Conservation (phyloP, 2,888 invertebrate species). For the Monochamus alternatus region DNA sequence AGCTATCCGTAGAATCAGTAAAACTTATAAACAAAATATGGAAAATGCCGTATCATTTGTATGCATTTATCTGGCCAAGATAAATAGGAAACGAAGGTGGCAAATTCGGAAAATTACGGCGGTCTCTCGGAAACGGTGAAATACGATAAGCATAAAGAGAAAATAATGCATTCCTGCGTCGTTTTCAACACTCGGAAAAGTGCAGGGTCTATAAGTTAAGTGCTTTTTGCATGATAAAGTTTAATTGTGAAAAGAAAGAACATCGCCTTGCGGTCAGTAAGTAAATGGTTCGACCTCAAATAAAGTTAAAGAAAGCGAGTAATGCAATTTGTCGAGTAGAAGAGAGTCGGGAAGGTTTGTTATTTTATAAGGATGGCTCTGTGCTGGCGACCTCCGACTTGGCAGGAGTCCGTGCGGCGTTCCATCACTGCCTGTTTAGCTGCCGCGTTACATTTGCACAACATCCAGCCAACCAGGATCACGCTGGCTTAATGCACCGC, state of each 20-base stretch:
- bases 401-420: conserved; percentile 59
- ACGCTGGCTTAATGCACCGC: conserved; percentile 66
- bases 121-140: conserved; percentile 7
- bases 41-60: no score
- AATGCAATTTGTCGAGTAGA: conserved; percentile 48
- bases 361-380: conserved; percentile 35
- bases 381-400: conserved; percentile 43
- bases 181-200: conserved; percentile 46
- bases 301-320: conserved; percentile 51
- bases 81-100: not conserved
- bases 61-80: not conserved
- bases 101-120: not conserved
- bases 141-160: conserved; percentile 22
- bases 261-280: conserved; percentile 58
- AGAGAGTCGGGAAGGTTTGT: conserved; percentile 37
- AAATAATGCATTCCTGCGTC: conserved; percentile 31
- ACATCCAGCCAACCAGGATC: conserved; percentile 60
- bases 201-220: conserved; percentile 41
- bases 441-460: conserved; percentile 66
- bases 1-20: no score
- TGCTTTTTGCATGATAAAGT: conserved; percentile 50
- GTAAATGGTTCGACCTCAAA: conserved; percentile 54
- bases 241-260: conserved; percentile 49
- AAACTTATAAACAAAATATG: no score
- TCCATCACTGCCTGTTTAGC: conserved; percentile 67